These are phyloP conservation scores for Phaenicophaeus curvirostris DNA, from an alignment of 2,797 vertebrate genomes.

Conservation along the genomic window DNA sequence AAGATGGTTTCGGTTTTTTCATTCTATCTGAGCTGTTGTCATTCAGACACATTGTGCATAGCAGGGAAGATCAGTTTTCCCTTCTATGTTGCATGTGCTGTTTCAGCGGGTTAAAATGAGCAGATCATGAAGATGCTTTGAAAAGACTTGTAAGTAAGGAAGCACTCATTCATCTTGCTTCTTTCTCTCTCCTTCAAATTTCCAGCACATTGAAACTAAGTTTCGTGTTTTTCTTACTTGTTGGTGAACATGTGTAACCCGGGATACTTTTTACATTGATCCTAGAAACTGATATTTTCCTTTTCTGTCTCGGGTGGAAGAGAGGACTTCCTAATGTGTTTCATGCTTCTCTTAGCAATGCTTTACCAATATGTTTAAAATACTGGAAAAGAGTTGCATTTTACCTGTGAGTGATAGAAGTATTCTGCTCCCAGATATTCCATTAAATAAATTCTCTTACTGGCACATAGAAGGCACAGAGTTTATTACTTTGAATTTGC, in stretches of 20 bases:
- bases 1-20: background rate
- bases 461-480: background rate
- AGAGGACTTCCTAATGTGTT: background rate
- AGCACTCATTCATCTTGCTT: background rate
- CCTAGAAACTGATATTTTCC: background rate
- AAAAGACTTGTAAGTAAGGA: background rate
- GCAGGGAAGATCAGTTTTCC: background rate
- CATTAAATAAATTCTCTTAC: background rate
- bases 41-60: background rate
- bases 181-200: background rate
- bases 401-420: background rate
- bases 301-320: background rate
- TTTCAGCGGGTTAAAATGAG: background rate
- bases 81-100: background rate
- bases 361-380: background rate
- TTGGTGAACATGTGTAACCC: background rate
- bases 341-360: background rate
- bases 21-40: background rate
- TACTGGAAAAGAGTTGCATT: background rate
- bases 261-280: background rate
- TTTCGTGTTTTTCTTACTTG: background rate
- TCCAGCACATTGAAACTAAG: rapidly evolving
- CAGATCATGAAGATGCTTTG: background rate
- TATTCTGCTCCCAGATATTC: background rate
- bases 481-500: background rate